Base-by-base conservation (phyloP, 1,140 invertebrate genomes). In the Heliconius melpomene region DNA sequence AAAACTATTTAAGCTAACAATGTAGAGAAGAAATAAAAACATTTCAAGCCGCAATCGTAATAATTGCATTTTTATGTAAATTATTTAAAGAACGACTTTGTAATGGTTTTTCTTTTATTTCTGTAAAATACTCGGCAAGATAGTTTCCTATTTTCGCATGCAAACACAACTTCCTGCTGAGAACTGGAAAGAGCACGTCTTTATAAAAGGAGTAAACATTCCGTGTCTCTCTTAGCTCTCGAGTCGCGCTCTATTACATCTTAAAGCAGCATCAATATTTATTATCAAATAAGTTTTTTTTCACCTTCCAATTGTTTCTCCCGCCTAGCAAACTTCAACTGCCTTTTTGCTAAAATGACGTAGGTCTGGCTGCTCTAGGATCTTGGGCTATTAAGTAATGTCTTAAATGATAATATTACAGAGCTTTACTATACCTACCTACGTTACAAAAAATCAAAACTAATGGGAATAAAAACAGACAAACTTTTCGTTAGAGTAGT, bases 161-260 rank as follows among this genome's bases (percentile, higher is more conserved):
- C 57, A 70, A 79, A 79, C 74, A 79, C 3, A 16, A 36, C 72
- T 79, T 79, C 38, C 70, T 36, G 60, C n/a, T 60, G 20, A 74
- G 29, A 36, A 54, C 57, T 73, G 38, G 71, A 80, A 50, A 54
- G 23, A 82, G 78, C 72, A 82, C 74, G 57, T 70, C 54, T 66
- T 77, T 73, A 74, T 74, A 32, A 26, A 74, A 74, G 70, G 36
- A 78, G n/a, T 36, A 78, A 79, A 73, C 71, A 80, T 57, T 77
- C 23, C 26, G 52, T 40, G 36, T 72, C 36, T 57, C 74, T 75
- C 40, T 75, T 29, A 75, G 29, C n/a, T 36, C 50, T 75, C 72
- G 72, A 57, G 79, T 71, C 36, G 60, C 79, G 79, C 79, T 77
- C 79, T 72, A 81, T 81, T 77, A 81, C 79, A 57, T 57, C 71